Conservation (phyloP, 2,797 vertebrate species). For the Otolemur crassicaudatus region DNA sequence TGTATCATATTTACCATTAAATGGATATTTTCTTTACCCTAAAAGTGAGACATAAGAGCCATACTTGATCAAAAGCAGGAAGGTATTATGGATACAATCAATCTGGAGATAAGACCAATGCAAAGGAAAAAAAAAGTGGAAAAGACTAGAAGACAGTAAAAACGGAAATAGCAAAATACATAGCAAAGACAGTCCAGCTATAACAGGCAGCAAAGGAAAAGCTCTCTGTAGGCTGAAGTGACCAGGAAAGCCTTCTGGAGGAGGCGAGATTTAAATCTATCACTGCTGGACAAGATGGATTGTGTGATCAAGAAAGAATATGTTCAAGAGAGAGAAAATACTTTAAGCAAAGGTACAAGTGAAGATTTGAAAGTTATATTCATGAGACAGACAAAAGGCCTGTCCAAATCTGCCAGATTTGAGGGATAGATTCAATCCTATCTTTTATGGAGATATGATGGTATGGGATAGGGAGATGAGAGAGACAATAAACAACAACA, state of each 20-base stretch:
- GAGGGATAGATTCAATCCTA: not conserved
- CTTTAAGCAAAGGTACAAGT: not conserved
- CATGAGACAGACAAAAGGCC: slow-evolving; percentile 27
- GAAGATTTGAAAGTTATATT: not conserved
- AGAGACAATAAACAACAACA: not conserved
- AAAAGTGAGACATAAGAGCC: not conserved
- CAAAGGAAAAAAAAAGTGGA: not conserved
- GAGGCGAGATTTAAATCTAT: not conserved
- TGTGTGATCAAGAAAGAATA: not conserved
- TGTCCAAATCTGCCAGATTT: slow-evolving; percentile 7
- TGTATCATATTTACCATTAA: not conserved
- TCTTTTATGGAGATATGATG: not conserved
- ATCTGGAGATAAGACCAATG: slow-evolving; percentile 14
- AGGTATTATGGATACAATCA: not conserved
- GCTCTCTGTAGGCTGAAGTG: not conserved
- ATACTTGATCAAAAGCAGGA: not conserved
- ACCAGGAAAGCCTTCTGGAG: not conserved
- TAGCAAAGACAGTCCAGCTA: not conserved
- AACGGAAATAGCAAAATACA: not conserved
- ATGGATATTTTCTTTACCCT: not conserved
- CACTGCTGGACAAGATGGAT: not conserved
- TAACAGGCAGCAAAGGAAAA: slow-evolving; percentile 36
- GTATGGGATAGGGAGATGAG: not conserved
- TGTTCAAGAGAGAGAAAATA: not conserved
- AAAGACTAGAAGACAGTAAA: not conserved